phyloP scores from a whole-genome alignment of 1,140 invertebrate species.

The Chymomyza costata region DNA sequence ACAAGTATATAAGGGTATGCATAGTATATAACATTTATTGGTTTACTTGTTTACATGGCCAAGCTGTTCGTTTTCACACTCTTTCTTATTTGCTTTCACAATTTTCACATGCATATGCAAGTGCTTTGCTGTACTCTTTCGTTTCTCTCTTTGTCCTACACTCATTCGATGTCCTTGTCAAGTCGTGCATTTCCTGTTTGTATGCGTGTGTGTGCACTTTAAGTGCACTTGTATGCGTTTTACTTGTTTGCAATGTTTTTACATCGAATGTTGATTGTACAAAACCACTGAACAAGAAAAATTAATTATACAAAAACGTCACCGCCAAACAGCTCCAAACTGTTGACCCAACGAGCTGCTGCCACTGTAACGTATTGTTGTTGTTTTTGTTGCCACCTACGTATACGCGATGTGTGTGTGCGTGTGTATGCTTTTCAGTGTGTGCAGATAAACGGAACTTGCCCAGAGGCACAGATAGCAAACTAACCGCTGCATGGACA shows the following conservation, averaged over 20 bases:
- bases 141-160: no score
- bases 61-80: conserved; percentile 72
- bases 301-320: conserved; percentile 74
- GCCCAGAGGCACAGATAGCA: conserved; percentile 12
- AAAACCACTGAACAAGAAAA: conserved; percentile 74
- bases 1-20: conserved; percentile 40
- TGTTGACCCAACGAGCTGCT: conserved; percentile 49
- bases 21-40: conserved; percentile 35
- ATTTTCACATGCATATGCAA: conserved; percentile 71
- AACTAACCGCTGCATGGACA: conserved; percentile 45
- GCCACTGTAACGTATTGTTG: conserved; percentile 3
- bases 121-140: no score
- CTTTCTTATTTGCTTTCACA: conserved; percentile 71
- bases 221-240: conserved; percentile 59
- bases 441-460: conserved; percentile 50
- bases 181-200: conserved; percentile 50
- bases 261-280: conserved; percentile 71
- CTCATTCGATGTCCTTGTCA: no score
- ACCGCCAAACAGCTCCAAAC: conserved; percentile 68
- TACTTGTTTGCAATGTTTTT: conserved; percentile 68
- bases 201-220: conserved; percentile 40
- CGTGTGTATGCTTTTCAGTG: no score
- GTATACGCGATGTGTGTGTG: conserved; percentile 1
- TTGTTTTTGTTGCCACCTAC: conserved; percentile 28
- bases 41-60: conserved; percentile 72